Percentiles rank a stretch among this genome's conserved stretches.
Conservation (phyloP, 2,888 invertebrate species). For the Temnothorax unifasciatus region DNA sequence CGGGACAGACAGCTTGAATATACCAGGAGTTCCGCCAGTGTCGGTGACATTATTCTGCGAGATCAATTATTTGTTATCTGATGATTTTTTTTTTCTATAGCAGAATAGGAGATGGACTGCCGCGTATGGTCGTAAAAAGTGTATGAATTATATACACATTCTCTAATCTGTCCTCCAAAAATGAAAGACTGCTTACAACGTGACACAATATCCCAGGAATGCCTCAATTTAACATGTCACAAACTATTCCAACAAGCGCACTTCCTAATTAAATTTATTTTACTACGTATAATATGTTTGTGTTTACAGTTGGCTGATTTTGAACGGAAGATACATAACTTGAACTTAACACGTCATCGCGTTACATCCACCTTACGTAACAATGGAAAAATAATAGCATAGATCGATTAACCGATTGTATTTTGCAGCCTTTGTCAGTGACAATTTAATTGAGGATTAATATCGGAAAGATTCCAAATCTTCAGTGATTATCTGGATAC, state of each 20-base stretch:
- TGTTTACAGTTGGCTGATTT: neutral
- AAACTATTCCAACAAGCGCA: neutral
- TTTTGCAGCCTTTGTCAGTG: neutral
- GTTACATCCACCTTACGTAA: neutral
- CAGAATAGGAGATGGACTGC: neutral
- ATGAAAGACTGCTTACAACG: neutral
- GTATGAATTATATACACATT: neutral
- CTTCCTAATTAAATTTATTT: neutral
- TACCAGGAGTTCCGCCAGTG: conserved; percentile 45
- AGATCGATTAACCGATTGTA: neutral
- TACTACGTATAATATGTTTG: neutral
- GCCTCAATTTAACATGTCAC: neutral
- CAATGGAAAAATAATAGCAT: neutral
- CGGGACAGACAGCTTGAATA: conserved; percentile 64
- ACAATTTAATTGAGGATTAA: neutral
- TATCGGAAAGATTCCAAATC: neutral
- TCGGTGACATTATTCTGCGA: conserved; percentile 52
- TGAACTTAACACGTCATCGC: neutral
- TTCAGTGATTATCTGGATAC: neutral
- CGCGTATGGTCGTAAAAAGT: neutral
- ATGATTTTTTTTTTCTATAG: conserved; percentile 2
- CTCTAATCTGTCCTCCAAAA: neutral
- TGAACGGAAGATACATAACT: neutral
- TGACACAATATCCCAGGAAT: neutral
- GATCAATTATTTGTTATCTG: conserved; percentile 36